Base-by-base conservation (phyloP, 2,797 vertebrate species). In the Bradypodion ventrale region DNA sequence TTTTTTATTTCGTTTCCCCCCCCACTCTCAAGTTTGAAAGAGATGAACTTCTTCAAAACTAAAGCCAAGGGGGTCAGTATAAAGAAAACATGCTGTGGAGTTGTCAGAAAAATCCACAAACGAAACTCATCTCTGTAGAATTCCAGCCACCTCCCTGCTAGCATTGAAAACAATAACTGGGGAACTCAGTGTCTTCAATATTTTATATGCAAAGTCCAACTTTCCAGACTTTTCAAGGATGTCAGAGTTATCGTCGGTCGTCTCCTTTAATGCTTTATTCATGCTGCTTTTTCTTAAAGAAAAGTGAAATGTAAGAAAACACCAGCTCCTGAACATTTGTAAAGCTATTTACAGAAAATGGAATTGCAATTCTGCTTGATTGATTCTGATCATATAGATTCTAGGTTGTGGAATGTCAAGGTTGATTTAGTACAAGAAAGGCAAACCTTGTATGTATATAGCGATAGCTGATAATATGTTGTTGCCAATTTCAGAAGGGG, bases 131-230 rank as follows among this genome's bases (percentile, higher is more conserved):
- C 37, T 35, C 87, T 87, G 86, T 89, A 85, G 90, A 88, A 93
- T 91, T 87, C 82, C 82, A 89, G 89, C 85, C 82, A 92, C 73
- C 81, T 82, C 83, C 89, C 73, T 82, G 80, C 87, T 93, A 83
- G 77, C 87, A 92, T 68, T 81, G 86, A 92, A 94, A 94, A 91
- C 91, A 94, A 91, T 89, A n/a, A 93, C 91, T 91, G 90, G 91
- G 93, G 90, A 94, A 88, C 89, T 82, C 4, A 1, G 78, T 85
- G 85, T 85, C 84, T 85, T 94, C 87, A 94, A 93, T 94, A 91
- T 94, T 94, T 94, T 87, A 94, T 92, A 80, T 59, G 6, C 87
- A 89, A 91, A 52, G n/a, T 89, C 90, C 89, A 82, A 4, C 84
- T 85, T 90, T 93, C 86, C 82, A 88, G 70, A 85, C 83, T 88